Evolutionary conservation across 2,888 invertebrate species (phyloP), one percentile per base, ranked within the genome.

Genomic region (Drosophila neotestacea): DNA sequence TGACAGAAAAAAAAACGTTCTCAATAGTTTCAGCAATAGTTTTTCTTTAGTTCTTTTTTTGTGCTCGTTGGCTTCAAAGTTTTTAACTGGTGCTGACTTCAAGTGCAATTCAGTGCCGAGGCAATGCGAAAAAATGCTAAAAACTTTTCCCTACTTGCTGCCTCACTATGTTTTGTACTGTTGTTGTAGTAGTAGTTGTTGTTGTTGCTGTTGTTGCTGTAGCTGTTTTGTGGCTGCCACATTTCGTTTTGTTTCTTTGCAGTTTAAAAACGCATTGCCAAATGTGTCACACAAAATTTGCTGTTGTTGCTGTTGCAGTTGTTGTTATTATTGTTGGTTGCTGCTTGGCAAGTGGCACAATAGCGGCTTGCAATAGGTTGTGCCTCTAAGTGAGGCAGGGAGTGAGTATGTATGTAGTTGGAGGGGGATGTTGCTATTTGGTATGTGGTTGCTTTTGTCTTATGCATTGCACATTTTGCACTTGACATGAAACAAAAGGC

Each of bases 81-180:
- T 83, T 88, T 83, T 86, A 86, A 84, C 85, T 86, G 85, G 79
- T 63, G 83, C 78, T 86, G 85, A 86, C 85, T 86, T 86, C 87
- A 86, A 86, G 85, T 87, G 85, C 85, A 86, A 86, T 86, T 85
- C 85, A 86, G 87, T 87, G 87, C 87, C 78, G 75, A 73, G 82
- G 74, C 79, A 72, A 73, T 71, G 74, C 71, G 70, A 73, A 74
- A 82, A 84, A 82, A 81, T 82, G 77, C 59, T 72, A 73, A 72
- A 73, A 85, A 85, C 73, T 83, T 83, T 81, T 81, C 44, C 62
- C 73, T 56, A 71, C 76, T 78, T 78, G 73, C 70, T 55, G 72
- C 63, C 62, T 82, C 78, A 79, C 80, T 82, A 79, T 79, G 54
- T 56, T 60, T 44, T 36, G 58, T 77, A 47, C 59, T 78, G 55